These are phyloP conservation scores for Dasysyrphus albostriatus DNA, from an alignment of 2,888 invertebrate genomes.

Conservation along the genomic window DNA sequence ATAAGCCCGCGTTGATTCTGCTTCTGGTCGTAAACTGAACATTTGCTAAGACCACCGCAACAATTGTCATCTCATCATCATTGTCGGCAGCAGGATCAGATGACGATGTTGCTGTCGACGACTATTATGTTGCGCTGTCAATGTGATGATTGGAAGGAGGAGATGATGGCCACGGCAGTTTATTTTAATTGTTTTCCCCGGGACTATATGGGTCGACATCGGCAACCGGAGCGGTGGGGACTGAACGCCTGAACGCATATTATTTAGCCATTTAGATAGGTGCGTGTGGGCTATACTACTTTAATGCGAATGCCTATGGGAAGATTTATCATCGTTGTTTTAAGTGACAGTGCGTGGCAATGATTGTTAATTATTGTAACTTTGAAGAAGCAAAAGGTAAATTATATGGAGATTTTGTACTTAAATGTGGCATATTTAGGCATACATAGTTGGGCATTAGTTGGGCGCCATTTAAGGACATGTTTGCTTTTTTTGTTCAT, in stretches of 20 bases:
- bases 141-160: conserved; percentile 32
- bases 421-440: conserved; percentile 51
- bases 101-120: conserved; percentile 66
- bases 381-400: conserved; percentile 28
- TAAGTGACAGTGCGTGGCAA: conserved; percentile 63
- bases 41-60: conserved; percentile 60
- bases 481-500: background rate
- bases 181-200: conserved; percentile 66
- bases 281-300: conserved; percentile 44
- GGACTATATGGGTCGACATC: conserved; percentile 63
- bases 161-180: conserved; percentile 45
- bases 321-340: conserved; percentile 62
- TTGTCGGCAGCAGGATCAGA: conserved; percentile 57
- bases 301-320: conserved; percentile 35
- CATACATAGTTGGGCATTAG: conserved; percentile 41
- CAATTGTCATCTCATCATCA: conserved; percentile 70
- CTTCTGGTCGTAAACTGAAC: conserved; percentile 55
- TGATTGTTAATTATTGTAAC: conserved; percentile 57
- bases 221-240: conserved; percentile 10
- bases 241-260: conserved; percentile 26
- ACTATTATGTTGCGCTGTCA: conserved; percentile 62
- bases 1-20: conserved; percentile 51
- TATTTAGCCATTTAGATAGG: conserved; percentile 14
- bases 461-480: conserved; percentile 43
- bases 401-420: conserved; percentile 46